Conservation (phyloP, 2,113 vertebrate genomes). For the Albula glossodonta region DNA sequence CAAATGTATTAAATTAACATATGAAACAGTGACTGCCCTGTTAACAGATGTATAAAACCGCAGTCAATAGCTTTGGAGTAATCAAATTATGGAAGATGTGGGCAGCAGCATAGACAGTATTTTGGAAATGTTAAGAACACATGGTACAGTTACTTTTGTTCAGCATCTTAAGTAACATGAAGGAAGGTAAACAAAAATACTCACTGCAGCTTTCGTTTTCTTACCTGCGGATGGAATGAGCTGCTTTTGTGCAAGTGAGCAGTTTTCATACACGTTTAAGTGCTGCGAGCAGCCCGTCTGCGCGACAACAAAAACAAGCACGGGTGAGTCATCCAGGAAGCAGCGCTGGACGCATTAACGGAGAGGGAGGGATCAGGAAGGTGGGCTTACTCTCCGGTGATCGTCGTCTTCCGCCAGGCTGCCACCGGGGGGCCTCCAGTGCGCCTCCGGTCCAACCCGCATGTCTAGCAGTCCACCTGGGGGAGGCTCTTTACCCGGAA, state of each 20-base stretch:
- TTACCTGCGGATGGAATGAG: slow-evolving; percentile 59
- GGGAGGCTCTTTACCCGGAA: slow-evolving; percentile 77
- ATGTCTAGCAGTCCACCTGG: slow-evolving; percentile 69
- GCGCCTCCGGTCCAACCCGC: slow-evolving; percentile 55
- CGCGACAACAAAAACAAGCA: slow-evolving; percentile 34
- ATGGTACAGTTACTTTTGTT: not conserved
- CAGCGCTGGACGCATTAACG: slow-evolving; percentile 15
- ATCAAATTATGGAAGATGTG: slow-evolving; percentile 19
- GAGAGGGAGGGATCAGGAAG: slow-evolving; percentile 3
- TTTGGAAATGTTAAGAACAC: not conserved
- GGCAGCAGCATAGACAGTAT: not conserved
- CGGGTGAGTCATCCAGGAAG: slow-evolving; percentile 53
- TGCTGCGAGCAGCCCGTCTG: slow-evolving; percentile 71
- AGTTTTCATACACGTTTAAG: slow-evolving; percentile 83
- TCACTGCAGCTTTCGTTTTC: not conserved
- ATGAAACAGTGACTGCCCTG: slow-evolving; percentile 12
- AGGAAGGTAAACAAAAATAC: not conserved
- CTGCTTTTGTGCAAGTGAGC: slow-evolving; percentile 57
- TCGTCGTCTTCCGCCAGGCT: slow-evolving; percentile 44
- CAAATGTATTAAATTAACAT: slow-evolving; percentile 2
- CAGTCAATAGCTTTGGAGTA: not conserved
- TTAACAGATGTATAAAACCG: not conserved
- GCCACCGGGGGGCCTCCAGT: slow-evolving; percentile 54
- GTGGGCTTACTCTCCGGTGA: slow-evolving; percentile 36
- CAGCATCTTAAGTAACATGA: not conserved